Base-by-base conservation (phyloP, 2,797 vertebrate genomes). In the Macropodus opercularis region DNA sequence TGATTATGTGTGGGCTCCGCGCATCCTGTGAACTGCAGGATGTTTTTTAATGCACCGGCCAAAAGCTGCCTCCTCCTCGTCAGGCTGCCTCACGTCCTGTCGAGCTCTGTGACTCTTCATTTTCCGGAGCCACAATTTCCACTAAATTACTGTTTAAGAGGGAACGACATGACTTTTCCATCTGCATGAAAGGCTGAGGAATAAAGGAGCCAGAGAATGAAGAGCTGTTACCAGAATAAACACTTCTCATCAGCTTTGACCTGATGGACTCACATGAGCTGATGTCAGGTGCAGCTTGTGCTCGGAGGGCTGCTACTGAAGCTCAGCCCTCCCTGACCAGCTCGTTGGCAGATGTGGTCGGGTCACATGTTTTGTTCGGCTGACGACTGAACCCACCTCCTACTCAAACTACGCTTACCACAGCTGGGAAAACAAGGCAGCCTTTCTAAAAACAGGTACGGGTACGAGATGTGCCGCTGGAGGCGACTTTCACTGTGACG, bases 11-110 rank as follows among this genome's bases (percentile, higher is more conserved):
- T 51, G 60, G 42, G 47, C 55, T 62, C 21, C 27, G 39, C 59
- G 50, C 54, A 23, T 67, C 56, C 64, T 66, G 57, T 46, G 43
- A 72, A 48, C 56, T 24, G 47, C 72, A 58, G 41, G 31, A 40
- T 48, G 49, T 34, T 59, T 56, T 63, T 61, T 31, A 43, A 70
- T 67, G 66, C 58, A 42, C 42, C 27, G 26, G 29, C 47, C 55
- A 54, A 41, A 46, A 26, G 38, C 14, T 22, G 31, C 36, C 11
- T 32, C 29, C 29, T 32, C 29, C 29, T 32, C 36, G 38, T 29
- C 13, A 23, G 41, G 36, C 67, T 36, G 31, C 7, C 14, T 44
- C 10, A 70, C 35, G 21, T 74, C 49, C 62, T 42, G 41, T 3
- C 8, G 23, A 62, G 22, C 15, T 65, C 55, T 10, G 24, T 34